phyloP scores from a whole-genome alignment of 2,113 vertebrate genomes.

The Melanerpes aurifrons region DNA sequence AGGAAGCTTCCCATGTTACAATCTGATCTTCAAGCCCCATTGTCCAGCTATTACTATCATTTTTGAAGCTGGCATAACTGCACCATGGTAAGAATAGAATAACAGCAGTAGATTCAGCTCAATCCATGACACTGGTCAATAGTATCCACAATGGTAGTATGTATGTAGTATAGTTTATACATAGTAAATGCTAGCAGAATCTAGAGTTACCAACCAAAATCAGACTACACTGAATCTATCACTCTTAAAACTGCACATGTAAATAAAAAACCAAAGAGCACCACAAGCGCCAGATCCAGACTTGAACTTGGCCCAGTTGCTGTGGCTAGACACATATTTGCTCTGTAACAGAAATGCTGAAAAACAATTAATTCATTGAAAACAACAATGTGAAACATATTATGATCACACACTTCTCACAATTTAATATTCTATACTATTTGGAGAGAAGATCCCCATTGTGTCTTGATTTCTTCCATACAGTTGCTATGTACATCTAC shows the following conservation, averaged over 20 bases:
- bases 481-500: accelerated
- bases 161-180: accelerated
- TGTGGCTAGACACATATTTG: not conserved
- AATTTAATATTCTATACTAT: not conserved
- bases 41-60: no score
- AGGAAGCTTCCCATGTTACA: no score
- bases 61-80: no score
- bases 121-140: no score
- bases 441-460: not conserved
- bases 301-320: not conserved
- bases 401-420: not conserved
- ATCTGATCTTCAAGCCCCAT: no score
- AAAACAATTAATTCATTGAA: not conserved
- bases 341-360: not conserved
- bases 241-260: not conserved
- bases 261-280: not conserved
- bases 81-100: no score
- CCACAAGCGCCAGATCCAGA: not conserved
- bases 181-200: not conserved
- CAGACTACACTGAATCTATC: not conserved
- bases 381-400: not conserved
- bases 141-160: not conserved
- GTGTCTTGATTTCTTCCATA: not conserved
- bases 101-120: no score
- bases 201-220: not conserved